Conservation (phyloP, 2,113 vertebrate species). For the Microcebus jonahi region DNA sequence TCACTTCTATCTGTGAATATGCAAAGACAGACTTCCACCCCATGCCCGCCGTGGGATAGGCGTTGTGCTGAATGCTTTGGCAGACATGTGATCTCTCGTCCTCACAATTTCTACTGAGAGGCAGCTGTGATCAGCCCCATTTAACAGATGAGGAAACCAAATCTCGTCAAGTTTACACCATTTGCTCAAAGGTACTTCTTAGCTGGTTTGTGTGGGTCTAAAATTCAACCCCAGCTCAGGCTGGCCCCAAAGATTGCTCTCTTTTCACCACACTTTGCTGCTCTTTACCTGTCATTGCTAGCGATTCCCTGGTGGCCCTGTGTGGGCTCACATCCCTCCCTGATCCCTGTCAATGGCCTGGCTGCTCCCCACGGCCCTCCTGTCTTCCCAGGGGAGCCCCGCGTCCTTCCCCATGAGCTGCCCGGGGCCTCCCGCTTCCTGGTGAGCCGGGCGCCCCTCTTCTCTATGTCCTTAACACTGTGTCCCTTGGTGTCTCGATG, state of each 20-base stretch:
- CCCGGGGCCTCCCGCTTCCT: not conserved
- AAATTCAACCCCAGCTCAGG: not conserved
- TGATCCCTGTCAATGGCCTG: not conserved
- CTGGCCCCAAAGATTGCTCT: no score
- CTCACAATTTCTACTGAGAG: not conserved
- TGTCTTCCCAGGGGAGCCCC: not conserved
- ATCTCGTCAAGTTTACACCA: not conserved
- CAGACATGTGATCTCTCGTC: not conserved
- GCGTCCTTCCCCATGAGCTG: not conserved
- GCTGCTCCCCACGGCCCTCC: fast-evolving
- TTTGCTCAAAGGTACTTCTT: not conserved
- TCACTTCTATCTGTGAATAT: not conserved
- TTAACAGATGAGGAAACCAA: not conserved
- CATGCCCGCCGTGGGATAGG: fast-evolving
- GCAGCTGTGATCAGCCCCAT: not conserved
- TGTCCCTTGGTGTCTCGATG: not conserved
- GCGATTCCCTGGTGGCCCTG: no score
- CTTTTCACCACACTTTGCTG: fast-evolving
- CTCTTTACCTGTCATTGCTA: not conserved
- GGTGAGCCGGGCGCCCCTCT: not conserved
- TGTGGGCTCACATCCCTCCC: not conserved
- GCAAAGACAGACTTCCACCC: not conserved
- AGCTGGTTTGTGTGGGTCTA: not conserved
- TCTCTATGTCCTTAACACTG: not conserved
- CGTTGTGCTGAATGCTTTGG: not conserved